Evolutionary conservation across 2,888 invertebrate species (phyloP), one percentile per base, ranked within the genome.

Genomic region (Galeopsomyia nigrocyanea): DNA sequence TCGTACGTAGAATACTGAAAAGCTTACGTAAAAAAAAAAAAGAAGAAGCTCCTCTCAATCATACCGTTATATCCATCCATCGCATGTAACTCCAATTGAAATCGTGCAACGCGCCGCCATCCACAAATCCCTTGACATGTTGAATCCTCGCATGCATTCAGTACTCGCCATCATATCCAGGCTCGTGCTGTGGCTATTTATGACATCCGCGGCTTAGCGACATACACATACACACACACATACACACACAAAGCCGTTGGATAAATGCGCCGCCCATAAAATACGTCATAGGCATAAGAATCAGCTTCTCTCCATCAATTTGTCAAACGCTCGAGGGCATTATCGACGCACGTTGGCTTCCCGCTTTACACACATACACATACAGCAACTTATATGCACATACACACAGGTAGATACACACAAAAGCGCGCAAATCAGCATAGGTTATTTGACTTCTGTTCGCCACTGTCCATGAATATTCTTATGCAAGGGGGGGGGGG

Each of bases 291-390:
- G 39, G 39, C 39, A 39, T 39, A 39, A 39, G 39, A 39, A 39
- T 47, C 21, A 16, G 31, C 17, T 58, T 31, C 17, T 51, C 58
- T 60, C 51, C 58, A 60, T 67, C 58, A 67, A 67, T 60, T 60
- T 60, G 58, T 60, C 67, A 39, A 6, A 51, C 51, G 58, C 39
- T 60, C 65, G 14, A 39, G 39, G 39, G 19, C 22, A 49, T 56
- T 67, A 67, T 67, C 66, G 58, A 58, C 31, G 50, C 17, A 21
- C 7, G 16, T 7, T n/a, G 26, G 53, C 50, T 50, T 19, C 14
- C 13, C 63, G 19, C 39, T 53, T 53, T 53, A 21, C 39, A 14
- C 53, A 21, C 16, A 26, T n/a, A 49, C 39, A 39, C 39, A 26
- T 26, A 26, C 26, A 5, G 26, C 3, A 2, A 26, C 26, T 26